A percentile compares a stretch with the other conserved stretches of the same genome.
phyloP scores from a whole-genome alignment of 2,113 vertebrate species.

The Pseudolaguvia tuberculata region DNA sequence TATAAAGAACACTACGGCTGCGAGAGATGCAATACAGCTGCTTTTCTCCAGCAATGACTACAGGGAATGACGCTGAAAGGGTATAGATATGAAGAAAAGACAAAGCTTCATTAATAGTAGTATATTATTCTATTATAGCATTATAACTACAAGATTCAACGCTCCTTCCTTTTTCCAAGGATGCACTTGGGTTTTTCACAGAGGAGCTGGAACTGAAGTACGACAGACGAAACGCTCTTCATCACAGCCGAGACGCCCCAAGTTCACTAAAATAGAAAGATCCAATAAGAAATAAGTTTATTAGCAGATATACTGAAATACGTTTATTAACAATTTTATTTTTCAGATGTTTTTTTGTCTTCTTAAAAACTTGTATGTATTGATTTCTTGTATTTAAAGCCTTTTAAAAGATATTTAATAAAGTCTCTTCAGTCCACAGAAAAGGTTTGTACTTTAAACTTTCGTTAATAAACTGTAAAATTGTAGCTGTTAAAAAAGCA shows the following conservation, averaged over 20 bases:
- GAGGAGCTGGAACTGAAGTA: conserved; percentile 44
- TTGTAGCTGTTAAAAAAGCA: too few species aligned
- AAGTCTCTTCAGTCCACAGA: too few species aligned
- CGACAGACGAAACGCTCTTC: conserved; percentile 36
- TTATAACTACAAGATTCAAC: conserved; percentile 33
- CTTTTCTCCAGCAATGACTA: conserved; percentile 33
- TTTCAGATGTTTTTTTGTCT: too few species aligned
- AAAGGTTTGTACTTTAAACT: too few species aligned
- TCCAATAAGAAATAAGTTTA: background rate
- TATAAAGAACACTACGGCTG: conserved; percentile 44
- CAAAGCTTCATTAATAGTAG: conserved; percentile 30
- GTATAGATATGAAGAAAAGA: conserved; percentile 41
- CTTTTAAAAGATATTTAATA: too few species aligned
- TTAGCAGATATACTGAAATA: too few species aligned
- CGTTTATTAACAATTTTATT: too few species aligned
- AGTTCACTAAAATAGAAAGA: conserved; percentile 28
- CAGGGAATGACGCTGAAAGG: conserved; percentile 40
- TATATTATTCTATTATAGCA: conserved; percentile 14
- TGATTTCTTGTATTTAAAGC: too few species aligned
- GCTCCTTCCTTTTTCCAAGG: conserved; percentile 20
- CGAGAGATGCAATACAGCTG: conserved; percentile 35
- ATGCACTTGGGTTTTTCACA: conserved; percentile 22
- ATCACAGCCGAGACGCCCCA: conserved; percentile 14
- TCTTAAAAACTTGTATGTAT: too few species aligned
- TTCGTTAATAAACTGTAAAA: too few species aligned